Percentiles rank a stretch among this genome's conserved stretches.
Evolutionary conservation across 2,797 vertebrate species (phyloP).

Genomic region (Darevskia mixta): DNA sequence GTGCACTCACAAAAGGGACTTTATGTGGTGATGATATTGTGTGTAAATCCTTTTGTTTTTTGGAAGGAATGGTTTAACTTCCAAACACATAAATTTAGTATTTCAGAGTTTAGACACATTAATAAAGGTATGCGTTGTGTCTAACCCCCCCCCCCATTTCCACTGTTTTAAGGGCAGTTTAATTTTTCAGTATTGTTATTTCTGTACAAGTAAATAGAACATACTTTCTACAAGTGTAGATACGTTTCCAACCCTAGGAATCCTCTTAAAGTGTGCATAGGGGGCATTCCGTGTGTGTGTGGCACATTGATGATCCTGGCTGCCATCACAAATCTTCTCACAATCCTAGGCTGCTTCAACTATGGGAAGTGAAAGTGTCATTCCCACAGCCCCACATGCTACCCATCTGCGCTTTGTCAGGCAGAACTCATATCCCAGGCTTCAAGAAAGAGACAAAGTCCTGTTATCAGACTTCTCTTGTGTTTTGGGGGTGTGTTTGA

Average conservation of each 20-base stretch:
- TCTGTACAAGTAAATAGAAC: neutral
- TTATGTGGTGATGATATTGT: neutral
- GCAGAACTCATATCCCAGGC: neutral
- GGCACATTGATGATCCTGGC: neutral
- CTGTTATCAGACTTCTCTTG: neutral
- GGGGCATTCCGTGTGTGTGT: neutral
- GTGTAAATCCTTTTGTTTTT: neutral
- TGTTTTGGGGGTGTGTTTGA: neutral
- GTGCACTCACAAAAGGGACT: neutral
- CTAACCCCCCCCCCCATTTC: neutral
- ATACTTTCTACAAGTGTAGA: neutral
- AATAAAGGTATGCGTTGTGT: neutral
- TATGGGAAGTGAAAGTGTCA: neutral
- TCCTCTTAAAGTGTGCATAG: neutral
- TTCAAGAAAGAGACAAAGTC: neutral
- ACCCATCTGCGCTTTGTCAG: no score
- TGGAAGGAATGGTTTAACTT: neutral
- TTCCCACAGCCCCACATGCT: neutral
- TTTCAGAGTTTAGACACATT: neutral
- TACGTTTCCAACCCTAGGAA: neutral
- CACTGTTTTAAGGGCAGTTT: neutral
- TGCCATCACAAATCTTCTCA: neutral
- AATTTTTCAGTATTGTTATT: neutral
- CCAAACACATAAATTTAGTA: neutral
- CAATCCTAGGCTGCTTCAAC: neutral